These are phyloP conservation scores for Diarsia rubi DNA, from an alignment of 2,888 invertebrate genomes.

Conservation along the genomic window DNA sequence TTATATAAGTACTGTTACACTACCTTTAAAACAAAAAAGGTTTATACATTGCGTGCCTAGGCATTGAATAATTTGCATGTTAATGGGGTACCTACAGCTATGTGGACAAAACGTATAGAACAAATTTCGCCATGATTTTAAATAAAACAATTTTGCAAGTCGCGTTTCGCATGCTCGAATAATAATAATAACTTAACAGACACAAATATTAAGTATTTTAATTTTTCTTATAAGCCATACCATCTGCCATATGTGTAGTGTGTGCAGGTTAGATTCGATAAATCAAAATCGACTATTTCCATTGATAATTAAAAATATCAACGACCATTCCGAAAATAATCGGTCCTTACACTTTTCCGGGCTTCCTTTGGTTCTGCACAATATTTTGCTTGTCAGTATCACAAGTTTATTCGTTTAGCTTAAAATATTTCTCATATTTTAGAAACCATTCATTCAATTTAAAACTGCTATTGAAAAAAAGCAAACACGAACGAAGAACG, in stretches of 20 bases:
- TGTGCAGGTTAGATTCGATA: background rate
- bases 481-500: constrained; percentile 26
- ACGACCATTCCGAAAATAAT: background rate
- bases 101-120: constrained; percentile 42
- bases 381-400: background rate
- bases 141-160: constrained; percentile 53
- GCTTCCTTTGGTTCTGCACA: background rate
- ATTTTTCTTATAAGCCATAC: background rate
- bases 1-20: constrained; percentile 25
- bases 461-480: constrained; percentile 6
- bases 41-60: constrained; percentile 67
- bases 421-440: background rate
- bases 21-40: constrained; percentile 54
- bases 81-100: constrained; percentile 63
- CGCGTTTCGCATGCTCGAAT: constrained; percentile 44
- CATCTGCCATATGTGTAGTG: background rate
- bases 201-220: background rate
- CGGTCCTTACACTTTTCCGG: background rate
- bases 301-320: too few species aligned
- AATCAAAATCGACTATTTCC: background rate
- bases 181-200: constrained; percentile 2
- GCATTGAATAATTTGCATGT: constrained; percentile 71
- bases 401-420: background rate
- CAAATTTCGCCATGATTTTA: constrained; percentile 46
- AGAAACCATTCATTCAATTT: constrained; percentile 15